phyloP scores from a whole-genome alignment of 2,113 vertebrate species.

The Aythya baeri region DNA sequence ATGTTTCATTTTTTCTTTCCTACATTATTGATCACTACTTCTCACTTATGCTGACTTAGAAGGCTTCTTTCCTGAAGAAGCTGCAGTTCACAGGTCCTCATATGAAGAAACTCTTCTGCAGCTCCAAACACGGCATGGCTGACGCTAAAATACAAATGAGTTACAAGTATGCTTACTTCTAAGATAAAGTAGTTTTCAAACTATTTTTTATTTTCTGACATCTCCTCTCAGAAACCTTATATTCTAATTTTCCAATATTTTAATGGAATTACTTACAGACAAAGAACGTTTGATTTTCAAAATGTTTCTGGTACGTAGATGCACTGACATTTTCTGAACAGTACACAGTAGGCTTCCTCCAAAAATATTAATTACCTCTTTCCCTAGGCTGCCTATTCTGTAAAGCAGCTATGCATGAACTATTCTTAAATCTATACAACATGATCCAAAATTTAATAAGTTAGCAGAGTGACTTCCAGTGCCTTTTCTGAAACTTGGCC shows the following conservation, averaged over 20 bases:
- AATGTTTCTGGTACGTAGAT: background rate
- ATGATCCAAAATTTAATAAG: background rate
- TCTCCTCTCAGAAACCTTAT: background rate
- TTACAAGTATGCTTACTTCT: background rate
- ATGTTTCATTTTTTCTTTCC: background rate
- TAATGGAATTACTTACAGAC: background rate
- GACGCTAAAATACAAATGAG: background rate
- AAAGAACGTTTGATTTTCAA: background rate
- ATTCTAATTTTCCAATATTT: background rate
- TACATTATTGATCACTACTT: background rate
- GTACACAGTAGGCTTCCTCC: background rate
- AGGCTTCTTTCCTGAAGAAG: background rate
- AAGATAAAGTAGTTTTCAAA: background rate
- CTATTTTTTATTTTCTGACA: background rate
- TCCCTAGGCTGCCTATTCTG: background rate
- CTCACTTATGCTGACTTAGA: background rate
- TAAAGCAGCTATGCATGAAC: background rate
- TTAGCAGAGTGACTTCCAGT: background rate
- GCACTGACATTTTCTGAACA: background rate
- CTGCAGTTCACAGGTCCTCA: background rate
- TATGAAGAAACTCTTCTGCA: background rate
- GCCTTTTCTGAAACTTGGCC: background rate
- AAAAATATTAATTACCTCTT: constrained; percentile 13
- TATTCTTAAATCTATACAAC: background rate
- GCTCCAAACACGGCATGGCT: background rate